phyloP scores from a whole-genome alignment of 2,113 vertebrate species.

The Cichladusa arquata region DNA sequence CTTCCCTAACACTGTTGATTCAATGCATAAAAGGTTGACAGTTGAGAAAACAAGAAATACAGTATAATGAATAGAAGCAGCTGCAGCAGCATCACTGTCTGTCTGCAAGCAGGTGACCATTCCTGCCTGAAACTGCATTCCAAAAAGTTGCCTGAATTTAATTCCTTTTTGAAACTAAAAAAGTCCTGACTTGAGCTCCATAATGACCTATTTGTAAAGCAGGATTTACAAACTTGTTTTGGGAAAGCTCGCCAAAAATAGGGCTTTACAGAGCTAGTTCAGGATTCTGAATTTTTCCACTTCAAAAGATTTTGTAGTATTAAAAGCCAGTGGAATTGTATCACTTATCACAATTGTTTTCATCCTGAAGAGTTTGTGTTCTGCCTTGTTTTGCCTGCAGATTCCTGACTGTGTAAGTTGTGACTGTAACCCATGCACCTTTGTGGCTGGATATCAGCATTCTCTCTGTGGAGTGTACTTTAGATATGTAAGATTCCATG shows the following conservation, averaged over 20 bases:
- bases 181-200: neutral
- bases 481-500: neutral
- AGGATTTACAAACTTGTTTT: neutral
- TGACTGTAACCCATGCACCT: neutral
- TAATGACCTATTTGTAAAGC: neutral
- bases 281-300: neutral
- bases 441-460: neutral
- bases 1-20: neutral
- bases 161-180: neutral
- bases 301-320: neutral
- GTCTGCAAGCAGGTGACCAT: neutral
- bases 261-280: neutral
- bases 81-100: neutral
- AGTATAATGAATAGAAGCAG: neutral
- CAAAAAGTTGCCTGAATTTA: neutral
- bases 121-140: neutral
- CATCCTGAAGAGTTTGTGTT: neutral
- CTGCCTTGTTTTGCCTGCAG: neutral
- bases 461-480: neutral
- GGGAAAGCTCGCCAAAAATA: neutral
- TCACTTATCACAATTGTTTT: conserved; percentile 4
- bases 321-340: neutral
- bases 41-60: neutral
- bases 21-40: neutral
- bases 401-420: neutral